Evolutionary conservation across 2,113 vertebrate genomes (phyloP), one percentile per base, ranked within the genome.

Genomic region (Numenius arquata): DNA sequence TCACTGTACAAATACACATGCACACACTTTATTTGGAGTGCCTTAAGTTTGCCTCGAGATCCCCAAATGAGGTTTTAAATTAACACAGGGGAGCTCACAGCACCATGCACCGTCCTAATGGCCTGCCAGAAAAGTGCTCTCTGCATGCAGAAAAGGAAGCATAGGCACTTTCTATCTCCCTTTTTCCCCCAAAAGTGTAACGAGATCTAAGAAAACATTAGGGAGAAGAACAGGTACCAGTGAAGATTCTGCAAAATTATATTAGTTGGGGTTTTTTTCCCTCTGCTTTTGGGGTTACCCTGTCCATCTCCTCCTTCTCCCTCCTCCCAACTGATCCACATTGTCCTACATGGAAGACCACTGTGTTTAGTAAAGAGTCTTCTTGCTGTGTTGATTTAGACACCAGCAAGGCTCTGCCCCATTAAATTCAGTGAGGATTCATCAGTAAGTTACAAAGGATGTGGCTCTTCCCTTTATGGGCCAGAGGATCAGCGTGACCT

Each of bases 21-120:
- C 25, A 81, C 50, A 65, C 40, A 67, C 59, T 85, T 91, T 74
- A 76, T 94, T 77, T 43, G 19, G 38, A 94, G 62, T 71, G 41
- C 43, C 83, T 81, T 79, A 90, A 89, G 67, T 77, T 89, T 85
- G 72, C 43, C 78, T 95, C 3, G 1, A 78, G 88, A 93, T 95
- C 70, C 90, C 84, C 89, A 75, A 2, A 74, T 70, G 95, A 86
- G 94, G 74, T 95, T 96, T 94, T 77, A 96, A 88, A 95, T 96
- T 95, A 94, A 87, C 70, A 77, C 38, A 82, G 66, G 71, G 14
- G 36, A 81, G n/a, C 47, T 90, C 47, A 83, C 38, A 80, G n/a
- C 14, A 12, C 34, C 48, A 22, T 47, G 48, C 8, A 70, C 27
- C 27, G 58, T 82, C 58, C 38, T 58, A 63, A 86, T 38, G n/a